Evolutionary conservation across 1,140 invertebrate genomes (phyloP), one percentile per base, ranked within the genome.

Genomic region (Conus betulinus): DNA sequence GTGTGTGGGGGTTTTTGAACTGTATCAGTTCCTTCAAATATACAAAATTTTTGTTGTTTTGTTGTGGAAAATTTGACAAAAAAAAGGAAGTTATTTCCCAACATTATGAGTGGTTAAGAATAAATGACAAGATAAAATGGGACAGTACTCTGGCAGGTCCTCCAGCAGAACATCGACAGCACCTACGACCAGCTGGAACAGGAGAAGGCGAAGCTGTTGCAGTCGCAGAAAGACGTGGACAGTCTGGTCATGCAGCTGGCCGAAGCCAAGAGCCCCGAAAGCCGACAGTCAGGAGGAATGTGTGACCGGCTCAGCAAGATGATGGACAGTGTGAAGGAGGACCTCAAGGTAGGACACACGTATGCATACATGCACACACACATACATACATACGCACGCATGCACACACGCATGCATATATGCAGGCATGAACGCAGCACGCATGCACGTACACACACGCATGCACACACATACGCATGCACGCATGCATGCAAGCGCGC

Each of bases 121-220:
- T 74, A 74, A 74, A 20, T 74, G n/a, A 74, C 6, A 8, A 25
- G 7, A 20, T 25, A 74, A 7, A 74, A 7, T 7, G 23, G 67
- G 67, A 82, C 17, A 8, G 39, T 27, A 8, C n/a, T 25, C 15
- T 63, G 39, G 23, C 63, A 89, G 88, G 52, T 82, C 13, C 60
- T 91, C 3, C 90, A 91, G 83, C 87, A 79, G 17, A 88, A 85
- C 67, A 85, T 89, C 60, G 90, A 91, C 83, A 53, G 17, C 23
- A 10, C 63, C 15, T 95, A 96, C 93, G 96, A 96, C 91, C 92
- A 96, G 88, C 88, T 95, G 67, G 96, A 96, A 17, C 88, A 89
- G 87, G 89, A 89, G 85, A 91, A 84, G 87, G 81, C 82, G 74
- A 83, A 87, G 71, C 74, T 27, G 76, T 88, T 55, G 20, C 78